Base-by-base conservation (phyloP, 2,113 vertebrate genomes). In the Cynoglossus semilaevis region DNA sequence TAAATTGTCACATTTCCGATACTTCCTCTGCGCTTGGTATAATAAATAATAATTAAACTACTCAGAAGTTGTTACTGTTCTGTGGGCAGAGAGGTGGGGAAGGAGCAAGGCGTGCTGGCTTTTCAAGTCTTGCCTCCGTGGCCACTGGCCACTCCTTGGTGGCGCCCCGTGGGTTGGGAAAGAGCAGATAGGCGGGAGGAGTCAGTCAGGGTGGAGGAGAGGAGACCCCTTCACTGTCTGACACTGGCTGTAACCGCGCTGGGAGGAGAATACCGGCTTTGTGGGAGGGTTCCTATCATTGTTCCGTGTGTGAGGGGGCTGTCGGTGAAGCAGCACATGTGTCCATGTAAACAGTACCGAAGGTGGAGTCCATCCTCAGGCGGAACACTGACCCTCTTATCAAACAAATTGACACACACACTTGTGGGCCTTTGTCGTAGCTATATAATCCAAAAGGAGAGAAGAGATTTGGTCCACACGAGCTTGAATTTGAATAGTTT, bases 41-140 rank as follows among this genome's bases (percentile, higher is more conserved):
- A 19, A 19, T 40, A 1, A 51, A 18, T 45, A 7, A 41, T 3
- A n/a, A 2, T 16, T 1, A n/a, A 3, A 40, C 1, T 4, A 13
- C 11, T 5, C 0, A 2, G 7, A 1, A 1, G 1, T 4, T 19
- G 16, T 9, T 5, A 18, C 0, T 35, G 4, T 34, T 3, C 5
- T 62, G 43, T 37, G 45, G 41, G 56, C 48, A 45, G 36, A 45
- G 68, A 66, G 43, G 63, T 54, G 77, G 37, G 53, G 11, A 46
- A 44, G 29, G 47, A 70, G 42, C 70, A 79, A 81, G 76, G 74
- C 73, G 51, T 56, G 50, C 40, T 67, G 48, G 55, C 9, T 16
- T 42, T 79, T 63, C 76, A 65, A 83, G 83, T 83, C 70, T 85
- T 81, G 87, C 87, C 87, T 84, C 83, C 80, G 83, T 87, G 83